phyloP scores from a whole-genome alignment of 2,888 invertebrate genomes.

The Andrena hattorfiana region DNA sequence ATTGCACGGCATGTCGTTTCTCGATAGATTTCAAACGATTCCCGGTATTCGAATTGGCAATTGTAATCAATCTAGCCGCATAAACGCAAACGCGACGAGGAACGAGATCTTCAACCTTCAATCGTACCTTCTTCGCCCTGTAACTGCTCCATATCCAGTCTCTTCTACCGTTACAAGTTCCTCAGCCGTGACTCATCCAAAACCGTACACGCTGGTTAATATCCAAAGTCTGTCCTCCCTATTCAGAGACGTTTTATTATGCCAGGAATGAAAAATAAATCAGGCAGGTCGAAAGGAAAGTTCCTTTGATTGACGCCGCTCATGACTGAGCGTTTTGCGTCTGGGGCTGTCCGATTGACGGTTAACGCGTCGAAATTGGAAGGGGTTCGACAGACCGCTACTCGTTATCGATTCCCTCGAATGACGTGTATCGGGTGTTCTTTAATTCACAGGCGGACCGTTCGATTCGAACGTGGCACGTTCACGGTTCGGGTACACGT shows the following conservation, averaged over 20 bases:
- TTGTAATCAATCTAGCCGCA: neutral
- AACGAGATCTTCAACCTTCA: constrained; percentile 20
- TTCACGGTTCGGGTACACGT: neutral
- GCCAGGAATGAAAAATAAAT: constrained; percentile 47
- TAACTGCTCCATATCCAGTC: neutral
- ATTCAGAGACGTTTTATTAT: constrained; percentile 9
- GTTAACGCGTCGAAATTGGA: constrained; percentile 26
- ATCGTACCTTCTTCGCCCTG: constrained; percentile 14
- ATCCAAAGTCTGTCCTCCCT: constrained; percentile 26
- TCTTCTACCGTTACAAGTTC: constrained; percentile 33
- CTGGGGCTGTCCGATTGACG: neutral
- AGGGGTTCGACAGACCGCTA: constrained; percentile 9
- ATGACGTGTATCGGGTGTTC: constrained; percentile 10
- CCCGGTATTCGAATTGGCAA: neutral
- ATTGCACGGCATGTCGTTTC: neutral
- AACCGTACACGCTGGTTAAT: constrained; percentile 51
- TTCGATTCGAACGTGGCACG: neutral
- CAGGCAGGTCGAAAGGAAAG: constrained; percentile 24
- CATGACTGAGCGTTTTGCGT: constrained; percentile 39
- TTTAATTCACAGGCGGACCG: constrained; percentile 1
- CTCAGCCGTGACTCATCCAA: constrained; percentile 56
- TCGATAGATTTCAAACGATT: neutral
- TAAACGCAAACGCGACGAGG: constrained; percentile 14
- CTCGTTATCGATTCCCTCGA: constrained; percentile 25
- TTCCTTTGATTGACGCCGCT: constrained; percentile 21